Evolutionary conservation across 2,797 vertebrate species (phyloP), one percentile per base, ranked within the genome.

Genomic region (Acanthurus lineatus): DNA sequence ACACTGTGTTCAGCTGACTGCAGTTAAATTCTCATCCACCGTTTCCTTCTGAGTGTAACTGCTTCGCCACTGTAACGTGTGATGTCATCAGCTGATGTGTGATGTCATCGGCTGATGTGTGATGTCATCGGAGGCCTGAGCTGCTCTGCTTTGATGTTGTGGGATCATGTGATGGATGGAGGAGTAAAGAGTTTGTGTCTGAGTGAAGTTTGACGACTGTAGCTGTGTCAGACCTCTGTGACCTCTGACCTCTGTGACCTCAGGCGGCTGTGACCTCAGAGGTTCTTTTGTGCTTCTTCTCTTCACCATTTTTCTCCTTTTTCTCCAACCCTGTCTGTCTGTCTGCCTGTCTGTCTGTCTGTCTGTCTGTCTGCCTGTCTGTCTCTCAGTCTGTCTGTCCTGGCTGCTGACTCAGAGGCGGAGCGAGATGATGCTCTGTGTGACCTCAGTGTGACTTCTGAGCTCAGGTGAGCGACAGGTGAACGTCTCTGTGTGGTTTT

Each of bases 391-490:
- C 73, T 87, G 22, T 90, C 87, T 45, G 56, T 88, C 68, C 79
- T 83, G 63, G 64, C 82, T 72, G 77, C 16, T 12, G 77, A 79
- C 70, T 58, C 73, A 59, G 83, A 89, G 51, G 67, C 10, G 1
- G 53, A 82, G 35, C 47, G 9, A 57, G 82, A 66, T 0, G 65
- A 64, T 14, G 32, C 22, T 67, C 42, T 15, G n/a, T 74, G 76
- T 67, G 82, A 73, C 64, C 59, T 17, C 69, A 68, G 63, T 38
- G 64, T 32, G 22, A 69, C 22, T 32, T 73, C 59, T 71, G 83
- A 76, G 76, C 70, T 72, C 75, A 88, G 89, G 87, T 90, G 89
- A 89, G 84, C 81, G 28, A 1, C 76, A 73, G 65, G 60, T 75
- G 64, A 4, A 9, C 17, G 32, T 20, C 9, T 20, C 19, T 52